phyloP scores from a whole-genome alignment of 2,888 invertebrate species.

The Strigamia crassipes region DNA sequence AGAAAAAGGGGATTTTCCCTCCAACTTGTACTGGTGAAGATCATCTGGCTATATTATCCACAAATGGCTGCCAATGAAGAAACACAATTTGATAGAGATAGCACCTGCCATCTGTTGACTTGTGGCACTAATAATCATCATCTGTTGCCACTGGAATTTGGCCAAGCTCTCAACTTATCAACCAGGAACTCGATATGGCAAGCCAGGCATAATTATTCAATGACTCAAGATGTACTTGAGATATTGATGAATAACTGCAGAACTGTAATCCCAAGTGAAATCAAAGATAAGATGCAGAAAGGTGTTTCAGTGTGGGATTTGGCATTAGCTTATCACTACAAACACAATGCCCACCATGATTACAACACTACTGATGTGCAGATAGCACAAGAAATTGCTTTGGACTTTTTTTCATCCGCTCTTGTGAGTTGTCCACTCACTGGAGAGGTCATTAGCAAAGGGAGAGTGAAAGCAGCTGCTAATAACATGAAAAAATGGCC shows the following conservation, averaged over 20 bases:
- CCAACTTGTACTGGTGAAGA: neutral
- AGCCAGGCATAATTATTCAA: neutral
- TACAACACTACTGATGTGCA: neutral
- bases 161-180: neutral
- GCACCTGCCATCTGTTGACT: neutral
- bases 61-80: neutral
- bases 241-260: neutral
- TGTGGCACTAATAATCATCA: neutral
- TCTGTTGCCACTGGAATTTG: neutral
- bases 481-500: neutral
- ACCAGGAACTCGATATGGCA: neutral
- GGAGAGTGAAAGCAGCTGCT: neutral
- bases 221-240: neutral
- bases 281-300: neutral
- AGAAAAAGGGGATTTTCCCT: neutral
- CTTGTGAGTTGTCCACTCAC: neutral
- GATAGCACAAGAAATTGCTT: constrained; percentile 23
- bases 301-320: neutral
- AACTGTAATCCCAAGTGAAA: neutral
- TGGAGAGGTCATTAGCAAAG: neutral
- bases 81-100: neutral
- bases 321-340: neutral
- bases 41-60: neutral
- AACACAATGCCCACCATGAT: neutral
- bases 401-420: constrained; percentile 36